Evolutionary conservation across 2,113 vertebrate species (phyloP), one percentile per base, ranked within the genome.

Genomic region (Synodontis membranacea): DNA sequence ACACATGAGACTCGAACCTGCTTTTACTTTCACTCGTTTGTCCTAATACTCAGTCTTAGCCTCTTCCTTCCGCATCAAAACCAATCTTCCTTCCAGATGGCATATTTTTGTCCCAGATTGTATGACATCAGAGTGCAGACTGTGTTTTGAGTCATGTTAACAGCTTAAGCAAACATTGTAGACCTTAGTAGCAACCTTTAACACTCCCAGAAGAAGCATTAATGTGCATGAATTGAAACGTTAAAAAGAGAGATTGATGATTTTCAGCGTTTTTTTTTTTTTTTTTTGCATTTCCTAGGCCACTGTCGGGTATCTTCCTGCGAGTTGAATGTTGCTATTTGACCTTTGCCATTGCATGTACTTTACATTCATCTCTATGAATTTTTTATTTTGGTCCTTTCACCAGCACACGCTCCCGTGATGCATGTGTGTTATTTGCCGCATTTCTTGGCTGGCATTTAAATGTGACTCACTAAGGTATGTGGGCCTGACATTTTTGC

Each of bases 381-480:
- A 50, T 54, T 25, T 84, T 84, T 75, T 70, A 81, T 87, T 91
- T 46, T 74, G 70, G 23, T 74, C 68, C 37, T 39, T 72, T 48
- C 76, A 92, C 90, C 87, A 88, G 88, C 88, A 92, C 84, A 91
- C 91, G 34, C 6, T 93, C 78, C 88, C 68, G 76, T 75, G 86
- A 31, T 68, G 83, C 74, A 66, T 83, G 84, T 89, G 89, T 86
- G 90, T 85, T 87, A 90, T 46, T 87, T 88, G 70, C 82, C 56
- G 85, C 87, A 86, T 89, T 75, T 85, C 82, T 89, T 89, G 91
- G 91, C 89, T 92, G 93, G 91, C 93, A 94, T 95, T 94, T 94
- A 68, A 85, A 87, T 68, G 60, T 34, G 48, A 89, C 90, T 91
- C 88, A 90, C 83, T 90, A 74, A 89, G 28, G 90, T 82, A 86